Percentiles rank a stretch among this genome's conserved stretches.
Evolutionary conservation across 2,888 invertebrate genomes (phyloP).

Genomic region (Scaeva pyrastri): DNA sequence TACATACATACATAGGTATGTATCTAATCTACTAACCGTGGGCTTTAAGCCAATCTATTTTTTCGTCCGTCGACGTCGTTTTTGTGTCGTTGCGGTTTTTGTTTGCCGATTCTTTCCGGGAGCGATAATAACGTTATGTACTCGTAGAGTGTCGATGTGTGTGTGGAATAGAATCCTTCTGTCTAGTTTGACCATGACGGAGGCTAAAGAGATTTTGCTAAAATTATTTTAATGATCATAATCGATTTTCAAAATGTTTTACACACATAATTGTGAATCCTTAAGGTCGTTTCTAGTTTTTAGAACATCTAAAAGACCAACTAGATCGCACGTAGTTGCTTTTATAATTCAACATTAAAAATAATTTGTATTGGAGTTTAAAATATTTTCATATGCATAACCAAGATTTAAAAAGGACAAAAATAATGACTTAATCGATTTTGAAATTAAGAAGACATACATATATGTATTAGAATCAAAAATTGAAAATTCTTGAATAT

Average conservation of each 20-base stretch:
- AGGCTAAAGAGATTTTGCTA: slow-evolving; percentile 3
- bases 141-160: background rate
- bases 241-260: background rate
- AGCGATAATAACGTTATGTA: background rate
- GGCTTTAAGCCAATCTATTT: slow-evolving; percentile 10
- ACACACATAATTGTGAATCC: background rate
- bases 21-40: slow-evolving; percentile 2
- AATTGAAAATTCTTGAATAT: no score
- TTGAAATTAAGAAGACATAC: no score
- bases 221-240: slow-evolving; percentile 17
- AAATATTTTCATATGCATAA: no score
- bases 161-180: slow-evolving; percentile 7
- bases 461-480: no score
- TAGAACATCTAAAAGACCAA: background rate
- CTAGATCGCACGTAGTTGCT: no score
- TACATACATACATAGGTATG: no score
- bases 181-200: slow-evolving; percentile 27
- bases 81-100: background rate
- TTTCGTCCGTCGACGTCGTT: background rate
- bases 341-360: no score
- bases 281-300: background rate
- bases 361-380: no score
- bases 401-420: no score
- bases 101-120: slow-evolving; percentile 18
- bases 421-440: no score